phyloP scores from a whole-genome alignment of 2,888 invertebrate genomes.

The Cosmorhoe ocellata region DNA sequence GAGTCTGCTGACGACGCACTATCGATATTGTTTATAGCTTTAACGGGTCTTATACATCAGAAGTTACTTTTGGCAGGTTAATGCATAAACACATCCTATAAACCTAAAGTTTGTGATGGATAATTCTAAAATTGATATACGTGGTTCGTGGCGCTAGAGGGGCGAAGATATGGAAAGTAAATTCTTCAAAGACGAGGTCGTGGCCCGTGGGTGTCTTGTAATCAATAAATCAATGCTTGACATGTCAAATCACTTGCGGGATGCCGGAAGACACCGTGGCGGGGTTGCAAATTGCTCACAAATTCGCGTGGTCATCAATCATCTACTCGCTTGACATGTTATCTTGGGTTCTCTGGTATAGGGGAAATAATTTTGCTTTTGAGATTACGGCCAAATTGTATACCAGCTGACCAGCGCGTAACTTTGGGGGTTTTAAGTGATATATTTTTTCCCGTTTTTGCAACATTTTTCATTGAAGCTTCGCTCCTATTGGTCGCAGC shows the following conservation, averaged over 20 bases:
- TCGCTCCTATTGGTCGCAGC: too few relatives aligned
- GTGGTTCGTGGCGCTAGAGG: too few relatives aligned
- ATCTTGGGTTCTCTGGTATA: constrained; percentile 25
- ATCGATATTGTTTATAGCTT: background rate
- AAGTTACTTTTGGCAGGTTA: background rate
- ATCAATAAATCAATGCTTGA: constrained; percentile 23
- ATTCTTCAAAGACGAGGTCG: background rate
- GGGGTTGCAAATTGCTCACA: constrained; percentile 33
- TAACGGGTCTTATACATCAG: too few relatives aligned
- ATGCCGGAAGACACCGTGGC: constrained; percentile 21
- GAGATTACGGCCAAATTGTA: background rate
- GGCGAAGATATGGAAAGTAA: too few relatives aligned
- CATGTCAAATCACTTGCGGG: constrained; percentile 24
- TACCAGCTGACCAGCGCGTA: too few relatives aligned
- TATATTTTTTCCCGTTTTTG: too few relatives aligned
- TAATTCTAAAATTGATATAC: too few relatives aligned
- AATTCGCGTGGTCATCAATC: constrained; percentile 36
- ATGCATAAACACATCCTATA: too few relatives aligned
- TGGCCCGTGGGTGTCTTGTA: background rate
- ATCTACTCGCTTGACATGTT: constrained; percentile 28
- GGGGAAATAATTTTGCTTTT: constrained; percentile 24
- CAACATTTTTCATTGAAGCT: too few relatives aligned
- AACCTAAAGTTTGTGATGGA: too few relatives aligned
- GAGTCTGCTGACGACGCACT: constrained; percentile 28
- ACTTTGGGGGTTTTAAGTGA: too few relatives aligned